Evolutionary conservation across 2,797 vertebrate genomes (phyloP), one percentile per base, ranked within the genome.

Genomic region (Tinamus major): DNA sequence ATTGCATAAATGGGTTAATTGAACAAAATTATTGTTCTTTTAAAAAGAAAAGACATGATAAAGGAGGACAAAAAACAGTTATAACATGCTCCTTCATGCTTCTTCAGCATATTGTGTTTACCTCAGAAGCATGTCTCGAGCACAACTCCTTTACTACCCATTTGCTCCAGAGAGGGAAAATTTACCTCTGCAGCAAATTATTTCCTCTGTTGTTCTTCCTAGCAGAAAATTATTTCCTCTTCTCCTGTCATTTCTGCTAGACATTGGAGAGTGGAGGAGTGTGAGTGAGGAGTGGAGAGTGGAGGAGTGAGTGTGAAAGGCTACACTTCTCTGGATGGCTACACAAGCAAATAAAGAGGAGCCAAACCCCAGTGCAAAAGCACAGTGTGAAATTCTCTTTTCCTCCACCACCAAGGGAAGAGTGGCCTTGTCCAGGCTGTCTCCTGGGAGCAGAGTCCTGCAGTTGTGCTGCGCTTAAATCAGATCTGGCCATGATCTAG

Each of bases 391-490:
- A 91, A 35, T n/a, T 2, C 1, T 44, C 3, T 49, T 79, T 92
- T 77, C 8, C 13, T 59, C 46, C 6, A 23, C 4, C 7, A 2
- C 72, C 14, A 49, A 42, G 19, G 72, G 18, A 75, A 63, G 13
- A 3, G 2, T 1, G 7, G 27, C 16, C 6, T 33, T 64, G 23
- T 58, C 67, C 14, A 12, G 51, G 23, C 14, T 75, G 18, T 3
- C 18, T 84, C 6, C 29, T 7, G 1, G 2, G 6, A 74, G 4
- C 1, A 41, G 4, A 8, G 19, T 44, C 29, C 53, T 31, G 9
- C 10, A 10, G 17, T 19, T 31, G 53, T 11, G 6, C 53, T n/a
- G 29, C 29, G 17, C 9, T 75, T 83, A 26, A 31, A 37, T 42
- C 46, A 59, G 3, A 3, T 81, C 55, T 84, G 49, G 10, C 27